These are phyloP conservation scores for Oncorhynchus mykiss DNA, from an alignment of 2,113 vertebrate genomes.

Conservation along the genomic window DNA sequence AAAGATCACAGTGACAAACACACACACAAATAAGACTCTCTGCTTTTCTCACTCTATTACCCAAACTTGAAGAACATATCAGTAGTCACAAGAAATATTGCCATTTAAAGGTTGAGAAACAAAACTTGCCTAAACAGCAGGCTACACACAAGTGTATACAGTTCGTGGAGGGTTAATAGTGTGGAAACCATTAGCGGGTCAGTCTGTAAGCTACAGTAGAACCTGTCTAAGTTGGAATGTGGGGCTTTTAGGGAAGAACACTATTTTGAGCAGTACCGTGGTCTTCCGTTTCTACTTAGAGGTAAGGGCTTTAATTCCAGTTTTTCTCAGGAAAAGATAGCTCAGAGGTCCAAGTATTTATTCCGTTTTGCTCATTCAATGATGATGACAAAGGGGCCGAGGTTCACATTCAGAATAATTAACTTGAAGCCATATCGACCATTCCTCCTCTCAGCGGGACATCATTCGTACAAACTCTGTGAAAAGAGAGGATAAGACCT, in stretches of 20 bases:
- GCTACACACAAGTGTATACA: conserved; percentile 53
- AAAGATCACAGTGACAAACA: conserved; percentile 44
- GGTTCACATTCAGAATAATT: conserved; percentile 57
- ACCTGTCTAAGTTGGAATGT: conserved; percentile 54
- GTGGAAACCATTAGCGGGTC: conserved; percentile 60
- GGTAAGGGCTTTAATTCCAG: conserved; percentile 61
- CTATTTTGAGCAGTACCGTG: conserved; percentile 56
- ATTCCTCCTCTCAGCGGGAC: conserved; percentile 81
- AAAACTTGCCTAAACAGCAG: conserved; percentile 30
- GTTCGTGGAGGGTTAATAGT: conserved; percentile 62
- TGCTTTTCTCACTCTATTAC: conserved; percentile 22
- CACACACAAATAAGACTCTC: not conserved
- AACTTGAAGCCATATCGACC: conserved; percentile 17
- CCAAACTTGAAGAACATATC: conserved; percentile 32
- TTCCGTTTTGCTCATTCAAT: conserved; percentile 38
- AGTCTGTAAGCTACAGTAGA: conserved; percentile 68
- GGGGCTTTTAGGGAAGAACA: conserved; percentile 67
- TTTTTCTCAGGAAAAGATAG: conserved; percentile 57
- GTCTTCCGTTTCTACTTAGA: conserved; percentile 49
- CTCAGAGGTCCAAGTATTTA: conserved; percentile 60
- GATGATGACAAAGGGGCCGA: conserved; percentile 32
- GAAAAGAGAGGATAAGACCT: conserved; percentile 21
- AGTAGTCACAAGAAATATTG: conserved; percentile 33
- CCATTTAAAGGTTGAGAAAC: conserved; percentile 39
- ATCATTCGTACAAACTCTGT: conserved; percentile 97